Conservation (phyloP, 1,140 invertebrate genomes). For the Pissodes strobi region DNA sequence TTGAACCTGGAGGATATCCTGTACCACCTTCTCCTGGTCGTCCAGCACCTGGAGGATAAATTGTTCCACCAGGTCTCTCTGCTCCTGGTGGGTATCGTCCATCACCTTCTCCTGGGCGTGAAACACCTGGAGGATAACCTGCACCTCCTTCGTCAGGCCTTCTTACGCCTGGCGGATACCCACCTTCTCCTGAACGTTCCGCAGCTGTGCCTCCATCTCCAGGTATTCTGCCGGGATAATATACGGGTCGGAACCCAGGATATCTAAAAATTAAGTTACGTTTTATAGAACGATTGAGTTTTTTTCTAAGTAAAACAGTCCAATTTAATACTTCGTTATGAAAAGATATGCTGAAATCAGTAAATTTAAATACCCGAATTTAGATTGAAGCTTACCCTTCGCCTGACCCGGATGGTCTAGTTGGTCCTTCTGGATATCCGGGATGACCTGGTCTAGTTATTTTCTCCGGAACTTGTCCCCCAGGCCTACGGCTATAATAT, state of each 20-base stretch:
- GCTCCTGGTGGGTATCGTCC: not conserved
- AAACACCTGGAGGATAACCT: conserved; percentile 31
- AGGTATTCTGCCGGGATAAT: conserved; percentile 7
- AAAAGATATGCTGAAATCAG: too few relatives aligned
- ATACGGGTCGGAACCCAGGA: too few relatives aligned
- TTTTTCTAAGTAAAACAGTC: too few relatives aligned
- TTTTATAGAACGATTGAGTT: too few relatives aligned
- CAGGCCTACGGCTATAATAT: conserved; percentile 18
- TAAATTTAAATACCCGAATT: not conserved
- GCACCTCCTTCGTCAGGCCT: conserved; percentile 11
- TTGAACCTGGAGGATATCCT: not conserved
- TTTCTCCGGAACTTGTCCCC: conserved; percentile 5
- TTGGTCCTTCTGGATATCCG: too few relatives aligned
- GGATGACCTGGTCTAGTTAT: not conserved
- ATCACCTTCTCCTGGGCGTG: not conserved
- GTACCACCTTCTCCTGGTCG: not conserved
- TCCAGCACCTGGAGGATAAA: not conserved
- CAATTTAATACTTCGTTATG: too few relatives aligned
- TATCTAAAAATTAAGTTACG: too few relatives aligned
- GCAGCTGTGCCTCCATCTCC: conserved; percentile 16
- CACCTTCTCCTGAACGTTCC: not conserved
- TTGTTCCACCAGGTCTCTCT: not conserved
- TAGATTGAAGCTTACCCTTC: not conserved
- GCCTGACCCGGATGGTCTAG: not conserved
- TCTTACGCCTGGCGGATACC: not conserved